Evolutionary conservation across 2,113 vertebrate species (phyloP).

Genomic region (Clinocottus analis): DNA sequence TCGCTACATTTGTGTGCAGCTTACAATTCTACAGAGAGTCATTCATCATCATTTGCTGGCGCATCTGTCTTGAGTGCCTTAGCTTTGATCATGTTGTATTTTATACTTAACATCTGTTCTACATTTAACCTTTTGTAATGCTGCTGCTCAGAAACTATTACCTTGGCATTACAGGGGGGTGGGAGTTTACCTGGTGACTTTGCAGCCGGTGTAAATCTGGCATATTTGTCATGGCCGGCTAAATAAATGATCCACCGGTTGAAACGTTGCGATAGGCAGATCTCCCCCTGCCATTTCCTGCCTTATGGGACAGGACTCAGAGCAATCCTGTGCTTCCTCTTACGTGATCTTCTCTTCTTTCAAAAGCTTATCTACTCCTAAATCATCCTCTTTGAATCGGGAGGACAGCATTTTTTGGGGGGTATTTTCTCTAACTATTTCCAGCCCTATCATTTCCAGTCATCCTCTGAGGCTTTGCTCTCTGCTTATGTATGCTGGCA

Average conservation of each 20-base stretch:
- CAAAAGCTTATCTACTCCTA: conserved; percentile 74
- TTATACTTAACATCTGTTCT: conserved; percentile 99
- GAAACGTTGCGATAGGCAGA: conserved; percentile 63
- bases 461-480: conserved; percentile 53
- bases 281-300: conserved; percentile 37
- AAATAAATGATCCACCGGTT: conserved; percentile 69
- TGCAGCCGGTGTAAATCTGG: conserved; percentile 79
- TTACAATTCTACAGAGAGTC: conserved; percentile 94
- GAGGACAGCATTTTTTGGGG: conserved; percentile 30
- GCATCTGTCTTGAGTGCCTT: conserved; percentile 93
- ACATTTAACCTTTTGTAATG: conserved; percentile 97
- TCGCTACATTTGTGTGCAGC: conserved; percentile 93
- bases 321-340: conserved; percentile 68
- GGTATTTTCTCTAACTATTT: conserved; percentile 53
- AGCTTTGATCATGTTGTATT: conserved; percentile 99
- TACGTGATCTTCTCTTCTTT: conserved; percentile 73
- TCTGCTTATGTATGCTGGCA: conserved; percentile 42
- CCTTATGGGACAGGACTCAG: conserved; percentile 49
- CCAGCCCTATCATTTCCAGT: conserved; percentile 73
- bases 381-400: conserved; percentile 67
- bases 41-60: conserved; percentile 99
- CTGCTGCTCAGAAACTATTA: conserved; percentile 93
- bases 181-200: conserved; percentile 82
- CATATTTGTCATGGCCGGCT: conserved; percentile 65
- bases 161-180: conserved; percentile 89